Evolutionary conservation across 2,888 invertebrate genomes (phyloP).

Genomic region (Lysandra coridon): DNA sequence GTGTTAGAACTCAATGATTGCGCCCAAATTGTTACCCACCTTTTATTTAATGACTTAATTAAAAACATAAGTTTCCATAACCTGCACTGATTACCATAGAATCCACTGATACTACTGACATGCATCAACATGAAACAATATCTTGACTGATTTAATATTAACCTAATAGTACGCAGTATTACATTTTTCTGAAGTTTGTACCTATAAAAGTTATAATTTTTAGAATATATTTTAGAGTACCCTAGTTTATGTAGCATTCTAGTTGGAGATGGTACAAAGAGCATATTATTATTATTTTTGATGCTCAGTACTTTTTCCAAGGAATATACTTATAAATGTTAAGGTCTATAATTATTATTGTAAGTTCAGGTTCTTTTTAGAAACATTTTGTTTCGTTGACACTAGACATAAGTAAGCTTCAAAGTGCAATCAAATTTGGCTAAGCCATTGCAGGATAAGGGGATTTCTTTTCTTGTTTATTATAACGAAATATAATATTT

Average conservation of each 20-base stretch:
- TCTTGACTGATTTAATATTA: conserved; percentile 74
- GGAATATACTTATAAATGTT: conserved; percentile 49
- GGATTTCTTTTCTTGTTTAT: conserved; percentile 64
- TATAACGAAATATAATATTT: conserved; percentile 43
- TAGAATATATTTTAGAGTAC: conserved; percentile 50
- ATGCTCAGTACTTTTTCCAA: conserved; percentile 58
- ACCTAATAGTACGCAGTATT: conserved; percentile 72
- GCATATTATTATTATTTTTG: conserved; percentile 52
- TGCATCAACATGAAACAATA: conserved; percentile 58
- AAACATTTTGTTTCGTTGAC: conserved; percentile 53
- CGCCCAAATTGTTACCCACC: conserved; percentile 59
- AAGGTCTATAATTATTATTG: conserved; percentile 45
- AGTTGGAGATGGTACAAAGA: conserved; percentile 53
- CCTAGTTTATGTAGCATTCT: conserved; percentile 52
- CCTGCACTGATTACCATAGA: conserved; percentile 24
- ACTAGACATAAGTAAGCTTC: conserved; percentile 55
- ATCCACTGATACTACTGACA: conserved; percentile 50
- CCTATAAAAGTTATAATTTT: conserved; percentile 63
- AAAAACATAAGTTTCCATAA: conserved; percentile 35
- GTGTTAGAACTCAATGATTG: conserved; percentile 43
- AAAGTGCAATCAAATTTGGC: conserved; percentile 75
- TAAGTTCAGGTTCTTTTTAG: conserved; percentile 55
- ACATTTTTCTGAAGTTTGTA: conserved; percentile 64
- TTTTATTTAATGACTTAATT: conserved; percentile 53
- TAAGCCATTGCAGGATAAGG: conserved; percentile 68